These are phyloP conservation scores for Pelmatolapia mariae DNA, from an alignment of 2,113 vertebrate genomes.

Conservation along the genomic window DNA sequence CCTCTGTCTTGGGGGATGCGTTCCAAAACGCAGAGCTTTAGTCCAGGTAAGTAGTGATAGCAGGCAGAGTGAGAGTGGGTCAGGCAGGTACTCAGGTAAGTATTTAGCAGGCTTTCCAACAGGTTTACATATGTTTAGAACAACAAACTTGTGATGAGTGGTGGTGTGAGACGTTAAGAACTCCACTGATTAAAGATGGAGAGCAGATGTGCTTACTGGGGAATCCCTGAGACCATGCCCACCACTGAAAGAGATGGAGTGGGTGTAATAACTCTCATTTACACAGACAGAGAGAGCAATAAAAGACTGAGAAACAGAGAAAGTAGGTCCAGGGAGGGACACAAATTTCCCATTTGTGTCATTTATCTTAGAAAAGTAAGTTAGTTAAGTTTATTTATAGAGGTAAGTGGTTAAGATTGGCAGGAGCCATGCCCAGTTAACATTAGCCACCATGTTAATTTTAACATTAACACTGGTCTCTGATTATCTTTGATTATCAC, in stretches of 20 bases:
- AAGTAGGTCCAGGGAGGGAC: not conserved
- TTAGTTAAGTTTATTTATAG: not conserved
- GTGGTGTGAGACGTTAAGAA: rapidly evolving
- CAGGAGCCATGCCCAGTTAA: not conserved
- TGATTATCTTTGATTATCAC: not conserved
- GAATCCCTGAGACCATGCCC: not conserved
- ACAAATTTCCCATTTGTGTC: not conserved
- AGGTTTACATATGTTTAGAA: not conserved
- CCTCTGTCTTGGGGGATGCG: not conserved
- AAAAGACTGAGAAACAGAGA: not conserved
- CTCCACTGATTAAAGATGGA: not conserved
- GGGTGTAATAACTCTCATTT: not conserved
- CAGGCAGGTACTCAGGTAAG: not conserved
- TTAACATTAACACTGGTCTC: not conserved
- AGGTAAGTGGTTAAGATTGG: not conserved
- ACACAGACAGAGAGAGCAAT: not conserved
- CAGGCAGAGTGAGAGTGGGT: not conserved
- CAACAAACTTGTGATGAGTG: rapidly evolving
- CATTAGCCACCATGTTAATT: not conserved
- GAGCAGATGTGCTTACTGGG: not conserved
- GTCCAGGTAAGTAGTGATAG: not conserved
- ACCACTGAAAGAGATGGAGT: not conserved
- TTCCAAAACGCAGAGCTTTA: not conserved
- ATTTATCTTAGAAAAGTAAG: not conserved
- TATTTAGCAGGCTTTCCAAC: not conserved